Evolutionary conservation across 2,888 invertebrate species (phyloP), one percentile per base, ranked within the genome.

Genomic region (Brenthis ino): DNA sequence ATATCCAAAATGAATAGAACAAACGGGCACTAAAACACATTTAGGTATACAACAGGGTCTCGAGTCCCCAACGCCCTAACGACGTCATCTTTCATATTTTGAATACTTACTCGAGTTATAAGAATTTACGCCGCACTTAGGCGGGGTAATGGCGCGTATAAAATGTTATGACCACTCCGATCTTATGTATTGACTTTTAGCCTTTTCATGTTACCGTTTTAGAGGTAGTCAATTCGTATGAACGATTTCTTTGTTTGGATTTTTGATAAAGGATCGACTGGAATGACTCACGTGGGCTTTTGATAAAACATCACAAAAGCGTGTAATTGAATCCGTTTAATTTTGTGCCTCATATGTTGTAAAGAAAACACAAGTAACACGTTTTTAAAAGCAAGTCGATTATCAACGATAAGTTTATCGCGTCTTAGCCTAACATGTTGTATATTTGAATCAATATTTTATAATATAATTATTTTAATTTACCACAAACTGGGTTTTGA

Each of bases 61-160:
- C 71, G 66, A 53, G 65, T 64, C 67, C 72, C 80, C 79, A 79
- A 80, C 80, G 80, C 85, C 73, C 68, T 76, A 77, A 77, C 78
- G 78, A 77, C 85, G 80, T 82, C 84, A 86, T 89, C 89, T 89
- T 86, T 87, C 91, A 89, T 91, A 88, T 91, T 92, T 92, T 89
- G 90, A 90, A 91, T 91, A 86, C 87, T 87, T 85, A 84, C 84
- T 81, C 84, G 84, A 85, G 91, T 92, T 93, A 92, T 92, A 92
- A 91, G 91, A 93, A 92, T 92, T 91, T 93, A 93, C 91, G 92
- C 84, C 81, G 82, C 91, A 88, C 88, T 92, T 89, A 87, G 82
- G 82, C 84, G 72, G 81, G 82, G 88, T 91, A 91, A 93, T 89
- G 91, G 86, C 72, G 74, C 81, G 78, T 87, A 88, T 93, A 93